Evolutionary conservation across 37 sponge, comb jelly and placozoan genomes (phyloP), one percentile per base, ranked within the genome.

Genomic region (Tethya wilhelma): DNA sequence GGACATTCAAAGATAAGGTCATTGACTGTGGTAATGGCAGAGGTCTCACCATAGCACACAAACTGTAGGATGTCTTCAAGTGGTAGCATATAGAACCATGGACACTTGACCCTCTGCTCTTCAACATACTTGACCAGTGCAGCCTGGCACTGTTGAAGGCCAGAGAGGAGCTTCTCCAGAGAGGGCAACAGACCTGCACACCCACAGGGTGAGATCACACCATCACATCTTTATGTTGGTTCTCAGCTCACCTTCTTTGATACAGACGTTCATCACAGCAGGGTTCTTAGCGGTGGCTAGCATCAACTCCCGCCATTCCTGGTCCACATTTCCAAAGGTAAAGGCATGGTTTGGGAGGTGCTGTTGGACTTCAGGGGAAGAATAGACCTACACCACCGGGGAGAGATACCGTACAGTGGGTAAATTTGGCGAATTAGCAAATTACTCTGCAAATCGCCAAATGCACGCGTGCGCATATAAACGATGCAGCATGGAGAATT

Each of bases 1-100:
- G 68, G 63, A 26, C 7, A 26, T n/a, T n/a, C 7, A 62, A 8
- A 62, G 9, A 62, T n/a, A 62, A 62, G 4, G 17, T 58, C 17
- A 58, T 4, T 58, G 14, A 9, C 26, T n/a, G 59, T 58, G 5
- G 59, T 28, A 9, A 3, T 58, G 59, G 59, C 26, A 28, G 59
- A 28, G 53, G 14, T 49, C 85, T 62, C 40, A 84, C 93, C 85
- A 33, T 76, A 77, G 62, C 93, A 94, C 25, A 91, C 57, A 43
- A 94, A 65, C 42, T 83, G 71, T 6, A 91, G 74, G 29, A 91
- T 74, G 55, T 94, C 95, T 2, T 94, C 95, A 7, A 83, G 82
- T 22, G 95, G 68, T 14, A 94, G 79, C 63, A 94, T 80, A 56
- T 82, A 75, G 68, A 94, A 88, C 89, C 95, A 86, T 0, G 92